A percentile compares a stretch with the other conserved stretches of the same genome.
These are phyloP conservation scores for Platichthys flesus DNA, from an alignment of 2,113 vertebrate genomes.

Conservation along the genomic window DNA sequence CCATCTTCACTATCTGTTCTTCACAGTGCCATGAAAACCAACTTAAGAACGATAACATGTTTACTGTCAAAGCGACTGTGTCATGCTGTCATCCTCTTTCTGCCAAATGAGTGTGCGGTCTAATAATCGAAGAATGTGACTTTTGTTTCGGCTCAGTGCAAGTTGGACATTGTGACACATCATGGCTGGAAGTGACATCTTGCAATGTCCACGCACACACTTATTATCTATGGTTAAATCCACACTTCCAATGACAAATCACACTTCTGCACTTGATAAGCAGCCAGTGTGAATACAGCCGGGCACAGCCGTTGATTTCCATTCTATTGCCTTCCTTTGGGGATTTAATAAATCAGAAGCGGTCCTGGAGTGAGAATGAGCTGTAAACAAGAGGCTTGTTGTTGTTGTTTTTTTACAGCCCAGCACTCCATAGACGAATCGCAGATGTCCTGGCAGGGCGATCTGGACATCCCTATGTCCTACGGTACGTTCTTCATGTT, in stretches of 20 bases:
- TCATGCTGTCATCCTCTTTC: conserved; percentile 28
- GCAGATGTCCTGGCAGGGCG: conserved; percentile 80
- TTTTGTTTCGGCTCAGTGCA: conserved; percentile 42
- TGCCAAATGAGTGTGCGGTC: conserved; percentile 38
- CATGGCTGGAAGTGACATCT: conserved; percentile 63
- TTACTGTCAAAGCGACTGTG: not conserved
- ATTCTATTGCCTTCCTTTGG: conserved; percentile 29
- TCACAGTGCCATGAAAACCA: not conserved
- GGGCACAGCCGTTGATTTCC: conserved; percentile 15
- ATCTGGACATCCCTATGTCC: conserved; percentile 80
- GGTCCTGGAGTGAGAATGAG: conserved; percentile 7
- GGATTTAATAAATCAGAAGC: conserved; percentile 24
- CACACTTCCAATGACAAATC: conserved; percentile 47
- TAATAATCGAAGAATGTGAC: conserved; percentile 29
- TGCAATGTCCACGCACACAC: conserved; percentile 14
- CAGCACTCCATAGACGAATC: conserved; percentile 83
- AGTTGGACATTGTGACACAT: conserved; percentile 28
- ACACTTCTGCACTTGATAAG: conserved; percentile 38
- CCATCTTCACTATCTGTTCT: not conserved
- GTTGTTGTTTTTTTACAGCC: conserved; percentile 75
- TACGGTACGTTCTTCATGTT: conserved; percentile 82
- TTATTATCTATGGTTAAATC: conserved; percentile 55
- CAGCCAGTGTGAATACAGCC: conserved; percentile 42
- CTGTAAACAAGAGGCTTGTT: conserved; percentile 46
- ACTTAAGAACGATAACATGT: conserved; percentile 10